Base-by-base conservation (phyloP, 37 sponge, comb jelly and placozoan species). In the Diacarnus erythraeanus region DNA sequence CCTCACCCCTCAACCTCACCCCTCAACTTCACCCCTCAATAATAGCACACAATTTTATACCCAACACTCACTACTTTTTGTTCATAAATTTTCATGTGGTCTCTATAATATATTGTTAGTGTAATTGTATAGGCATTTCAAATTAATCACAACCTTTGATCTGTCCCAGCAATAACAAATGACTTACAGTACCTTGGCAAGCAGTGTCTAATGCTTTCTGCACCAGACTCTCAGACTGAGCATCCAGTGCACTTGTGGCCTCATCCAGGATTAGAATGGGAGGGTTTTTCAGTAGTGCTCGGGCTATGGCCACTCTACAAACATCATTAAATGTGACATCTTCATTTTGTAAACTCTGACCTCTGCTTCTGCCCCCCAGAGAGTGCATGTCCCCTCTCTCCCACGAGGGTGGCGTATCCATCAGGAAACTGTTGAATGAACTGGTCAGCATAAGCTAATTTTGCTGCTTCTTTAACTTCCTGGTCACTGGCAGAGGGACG, bases 361-460 rank as follows among this genome's bases (percentile, higher is more conserved):
- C 96, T 92, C 79, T 96, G 97, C 39, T 93, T 92, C 82, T 96
- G 97, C 64, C 97, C 97, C 15, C 97, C 97, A 38, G 97, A 96
- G 47, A 96, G 77, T 29, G 97, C 47, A 26, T 68, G 75, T 8
- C 97, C 97, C 51, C 93, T 65, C 76, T 96, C 97, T 29, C 97
- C 97, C 22, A 96, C 89, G 22, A 90, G 40, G 0, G 97, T 96
- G 10, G 79, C 67, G 70, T 96, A 96, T 1, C 97, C 97, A 4
- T 81, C 73, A 23, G 96, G 93, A 42, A 95, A 95, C 31, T 77
- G 39, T 0, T 59, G 35, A 20, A 95, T 86, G 72, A 95, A 95
- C 64, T 72, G 80, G 74, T 95, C 70, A 42, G 96, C 96, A 86
- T 95, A 89, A 30, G 96, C 96, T 47, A 79, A 57, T 31, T 71